Evolutionary conservation across 1,140 invertebrate species (phyloP).

Genomic region (Drosophila parabipectinata): DNA sequence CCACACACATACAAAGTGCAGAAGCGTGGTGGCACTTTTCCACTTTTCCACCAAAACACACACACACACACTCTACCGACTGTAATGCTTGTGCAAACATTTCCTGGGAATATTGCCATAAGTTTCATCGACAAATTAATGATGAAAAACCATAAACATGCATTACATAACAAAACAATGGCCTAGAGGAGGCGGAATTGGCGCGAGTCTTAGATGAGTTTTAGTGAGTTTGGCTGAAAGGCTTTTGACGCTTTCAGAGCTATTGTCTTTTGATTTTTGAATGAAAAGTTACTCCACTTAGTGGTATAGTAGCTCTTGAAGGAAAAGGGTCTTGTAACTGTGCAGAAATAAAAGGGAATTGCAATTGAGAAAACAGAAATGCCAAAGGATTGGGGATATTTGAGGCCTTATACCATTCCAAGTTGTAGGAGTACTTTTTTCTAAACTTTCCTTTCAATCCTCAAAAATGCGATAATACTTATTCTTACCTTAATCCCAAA

Average conservation of each 20-base stretch:
- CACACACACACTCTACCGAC: conserved; percentile 34
- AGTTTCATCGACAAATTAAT: conserved; percentile 82
- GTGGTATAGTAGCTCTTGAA: conserved; percentile 5
- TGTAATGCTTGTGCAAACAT: conserved; percentile 68
- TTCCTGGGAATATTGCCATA: conserved; percentile 77
- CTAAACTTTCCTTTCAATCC: neutral
- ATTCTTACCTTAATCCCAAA: neutral
- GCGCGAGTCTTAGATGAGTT: conserved; percentile 25
- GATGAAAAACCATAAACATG: conserved; percentile 78
- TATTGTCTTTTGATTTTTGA: conserved; percentile 50
- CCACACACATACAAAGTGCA: conserved; percentile 12
- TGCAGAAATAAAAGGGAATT: neutral
- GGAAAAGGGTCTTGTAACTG: neutral
- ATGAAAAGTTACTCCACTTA: conserved; percentile 45
- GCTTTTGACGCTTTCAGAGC: conserved; percentile 20
- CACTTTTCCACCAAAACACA: conserved; percentile 21
- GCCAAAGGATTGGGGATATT: neutral
- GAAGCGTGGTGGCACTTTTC: conserved; percentile 19
- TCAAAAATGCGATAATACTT: neutral
- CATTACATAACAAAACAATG: conserved; percentile 79
- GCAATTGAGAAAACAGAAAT: neutral
- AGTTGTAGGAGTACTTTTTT: neutral
- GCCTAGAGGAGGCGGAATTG: conserved; percentile 37
- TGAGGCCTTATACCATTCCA: neutral
- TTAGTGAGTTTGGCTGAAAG: neutral